Conservation (phyloP, 2,113 vertebrate species). For the Vireo altiloquus region DNA sequence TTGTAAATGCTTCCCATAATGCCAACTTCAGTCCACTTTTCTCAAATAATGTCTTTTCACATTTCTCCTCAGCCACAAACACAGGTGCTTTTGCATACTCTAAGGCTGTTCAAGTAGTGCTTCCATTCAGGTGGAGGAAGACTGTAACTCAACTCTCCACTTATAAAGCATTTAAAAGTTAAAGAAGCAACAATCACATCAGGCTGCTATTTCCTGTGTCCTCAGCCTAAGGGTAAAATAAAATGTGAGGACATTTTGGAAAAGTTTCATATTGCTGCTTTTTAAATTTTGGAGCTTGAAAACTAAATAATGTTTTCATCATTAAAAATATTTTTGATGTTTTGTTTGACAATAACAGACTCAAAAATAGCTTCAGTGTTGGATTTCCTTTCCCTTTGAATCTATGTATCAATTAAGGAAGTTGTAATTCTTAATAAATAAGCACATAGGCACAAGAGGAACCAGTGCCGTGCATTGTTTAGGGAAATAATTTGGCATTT, state of each 20-base stretch:
- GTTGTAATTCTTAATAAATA: slow-evolving; percentile 38
- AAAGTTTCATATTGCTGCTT: neutral
- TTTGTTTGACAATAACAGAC: neutral
- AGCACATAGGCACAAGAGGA: slow-evolving; percentile 12
- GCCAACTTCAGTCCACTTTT: neutral
- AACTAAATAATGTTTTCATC: neutral
- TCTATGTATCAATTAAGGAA: slow-evolving; percentile 38
- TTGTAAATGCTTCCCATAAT: neutral
- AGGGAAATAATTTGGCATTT: slow-evolving; percentile 57
- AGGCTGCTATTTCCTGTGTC: neutral
- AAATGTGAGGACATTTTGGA: neutral
- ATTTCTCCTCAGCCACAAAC: neutral
- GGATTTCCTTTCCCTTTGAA: slow-evolving; percentile 5
- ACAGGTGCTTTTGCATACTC: neutral
- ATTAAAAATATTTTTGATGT: neutral
- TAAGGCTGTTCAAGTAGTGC: neutral
- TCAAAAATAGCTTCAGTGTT: neutral
- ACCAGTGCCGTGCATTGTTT: slow-evolving; percentile 16
- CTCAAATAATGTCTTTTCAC: neutral
- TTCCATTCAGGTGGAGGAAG: neutral
- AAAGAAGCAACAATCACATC: neutral
- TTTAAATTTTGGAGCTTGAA: neutral
- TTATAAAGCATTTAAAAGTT: neutral
- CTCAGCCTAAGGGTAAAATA: neutral
- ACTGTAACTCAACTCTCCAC: neutral